phyloP scores from a whole-genome alignment of 2,797 vertebrate species.

The Crenuchus spilurus region DNA sequence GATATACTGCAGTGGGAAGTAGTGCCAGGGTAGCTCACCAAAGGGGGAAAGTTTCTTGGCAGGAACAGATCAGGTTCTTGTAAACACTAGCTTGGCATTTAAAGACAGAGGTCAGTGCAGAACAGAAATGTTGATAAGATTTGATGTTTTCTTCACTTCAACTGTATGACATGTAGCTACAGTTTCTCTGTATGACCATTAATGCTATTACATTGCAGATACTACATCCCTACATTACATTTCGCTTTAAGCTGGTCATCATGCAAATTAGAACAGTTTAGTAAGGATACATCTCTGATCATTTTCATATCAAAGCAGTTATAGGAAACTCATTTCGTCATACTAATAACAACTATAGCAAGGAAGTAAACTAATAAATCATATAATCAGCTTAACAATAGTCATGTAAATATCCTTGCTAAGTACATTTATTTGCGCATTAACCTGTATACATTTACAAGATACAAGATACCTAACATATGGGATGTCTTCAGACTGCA shows the following conservation, averaged over 20 bases:
- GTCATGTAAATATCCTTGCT: not conserved
- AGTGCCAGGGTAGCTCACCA: conserved; percentile 25
- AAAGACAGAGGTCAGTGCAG: not conserved
- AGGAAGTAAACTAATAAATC: too few species aligned
- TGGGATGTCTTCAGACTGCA: not conserved
- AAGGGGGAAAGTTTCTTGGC: conserved; percentile 4
- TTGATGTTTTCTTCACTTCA: not conserved
- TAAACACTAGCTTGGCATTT: not conserved
- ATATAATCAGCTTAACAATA: not conserved
- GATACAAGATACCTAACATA: not conserved
- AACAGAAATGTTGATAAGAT: not conserved
- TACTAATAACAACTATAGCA: too few species aligned
- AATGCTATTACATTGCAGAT: not conserved
- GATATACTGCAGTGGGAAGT: conserved; percentile 32
- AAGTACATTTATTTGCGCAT: not conserved
- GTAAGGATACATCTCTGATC: too few species aligned
- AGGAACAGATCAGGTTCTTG: conserved; percentile 1
- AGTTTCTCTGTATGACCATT: not conserved
- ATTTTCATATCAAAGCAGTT: too few species aligned
- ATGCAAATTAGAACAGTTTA: too few species aligned
- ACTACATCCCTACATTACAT: not conserved
- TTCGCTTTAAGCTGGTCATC: not conserved
- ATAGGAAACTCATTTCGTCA: too few species aligned
- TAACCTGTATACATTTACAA: not conserved
- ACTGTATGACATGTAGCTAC: not conserved